Base-by-base conservation (phyloP, 2,113 vertebrate species). In the Vulpes ferrilata region DNA sequence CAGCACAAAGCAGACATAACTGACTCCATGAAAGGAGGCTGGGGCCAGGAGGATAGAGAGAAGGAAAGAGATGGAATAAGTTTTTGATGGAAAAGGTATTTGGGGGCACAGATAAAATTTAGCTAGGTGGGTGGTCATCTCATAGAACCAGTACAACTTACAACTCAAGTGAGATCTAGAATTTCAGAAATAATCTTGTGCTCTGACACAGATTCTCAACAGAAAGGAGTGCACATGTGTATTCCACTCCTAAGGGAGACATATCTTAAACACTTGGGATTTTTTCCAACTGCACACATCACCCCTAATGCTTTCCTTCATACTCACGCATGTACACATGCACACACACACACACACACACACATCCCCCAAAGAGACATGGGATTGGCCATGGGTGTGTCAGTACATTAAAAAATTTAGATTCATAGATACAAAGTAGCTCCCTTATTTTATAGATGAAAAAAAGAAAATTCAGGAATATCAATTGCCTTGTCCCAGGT, bases 131-230 rank as follows among this genome's bases (percentile, higher is more conserved):
- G 43, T 38, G 8, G 2, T 51, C 43, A 57, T 27, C 35, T 67
- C 88, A 80, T 15, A 74, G 59, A 20, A 94, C 23, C 2, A 30
- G 9, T 64, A n/a, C 3, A 65, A 48, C 57, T 84, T 65, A 53
- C 7, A 53, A 74, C 11, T 92, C 30, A 17, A 2, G 0, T 81
- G 60, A 96, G 79, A 74, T 51, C 38, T 55, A 38, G 17, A 93
- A 88, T 81, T 84, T 89, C 60, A 89, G 84, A 67, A 55, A 84
- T n/a, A 35, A 60, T 51, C n/a, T 35, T 65, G 1, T 71, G 23
- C 10, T 71, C 17, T 87, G 53, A 84, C 25, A 90, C 65, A 74
- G 60, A 38, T 35, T 81, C 76, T 91, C 86, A 91, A 69, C 53
- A 93, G 25, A 73, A 85, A 84, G 65, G 13, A 65, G 35, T 32